Base-by-base conservation (phyloP, 2,888 invertebrate genomes). In the Germaria angustata region DNA sequence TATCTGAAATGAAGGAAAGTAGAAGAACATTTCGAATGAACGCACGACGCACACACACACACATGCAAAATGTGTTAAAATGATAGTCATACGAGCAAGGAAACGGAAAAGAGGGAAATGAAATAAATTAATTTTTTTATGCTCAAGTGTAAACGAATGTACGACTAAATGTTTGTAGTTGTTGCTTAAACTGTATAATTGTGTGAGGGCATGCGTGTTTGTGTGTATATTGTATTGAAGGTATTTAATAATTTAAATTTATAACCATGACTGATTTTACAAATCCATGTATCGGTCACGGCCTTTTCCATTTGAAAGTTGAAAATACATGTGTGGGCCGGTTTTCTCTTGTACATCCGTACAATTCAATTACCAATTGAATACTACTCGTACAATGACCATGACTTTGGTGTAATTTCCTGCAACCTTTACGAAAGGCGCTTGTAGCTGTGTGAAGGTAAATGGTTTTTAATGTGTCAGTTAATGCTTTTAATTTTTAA, bases 1-100 rank as follows among this genome's bases (percentile, higher is more conserved):
- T 63, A 80, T 91, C 91, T 89, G 78, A 8, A 39, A 51, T 17
- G n/a, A 17, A 57, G 44, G 13, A 32, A 32, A 65, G 11, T 4
- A 61, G 3, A 11, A 32, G 34, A 3, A n/a, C n/a, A n/a, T n/a
- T n/a, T n/a, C n/a, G n/a, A n/a, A n/a, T n/a, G n/a, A n/a, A n/a
- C n/a, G n/a, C n/a, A n/a, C n/a, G n/a, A 28, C 28, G 17, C 9
- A 53, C 15, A 49, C 20, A 20, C 49, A 9, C 20, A 34, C 49
- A 22, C n/a, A 0, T 15, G n/a, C 49, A 20, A 51, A 75, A 53
- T 24, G 39, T 49, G 17, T 71, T 49, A 17, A 55, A 79, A 49
- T 63, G 71, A 71, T 46, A 63, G 13, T 20, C 15, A n/a, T 39
- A 20, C 22, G 53, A 7, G 36, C 17, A 36, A 55, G 46, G 46